phyloP scores from a whole-genome alignment of 1,140 invertebrate genomes.

The Caenorhabditis briggsae region DNA sequence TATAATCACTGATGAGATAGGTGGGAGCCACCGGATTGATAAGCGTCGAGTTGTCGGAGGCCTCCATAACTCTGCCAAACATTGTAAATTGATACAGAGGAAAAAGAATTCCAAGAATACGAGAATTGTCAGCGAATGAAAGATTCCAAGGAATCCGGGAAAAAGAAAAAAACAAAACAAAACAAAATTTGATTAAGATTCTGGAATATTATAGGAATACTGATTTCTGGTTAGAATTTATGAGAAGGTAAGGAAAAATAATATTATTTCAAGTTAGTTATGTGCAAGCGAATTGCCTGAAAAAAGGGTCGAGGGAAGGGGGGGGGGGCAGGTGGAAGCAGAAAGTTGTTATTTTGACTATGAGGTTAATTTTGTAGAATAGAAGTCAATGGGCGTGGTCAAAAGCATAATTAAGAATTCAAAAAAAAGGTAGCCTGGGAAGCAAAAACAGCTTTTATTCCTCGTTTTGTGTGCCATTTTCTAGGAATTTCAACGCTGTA shows the following conservation, averaged over 20 bases:
- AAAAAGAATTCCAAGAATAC: background rate
- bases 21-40: conserved; percentile 64
- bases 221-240: background rate
- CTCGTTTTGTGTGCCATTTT: too few relatives aligned
- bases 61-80: conserved; percentile 21
- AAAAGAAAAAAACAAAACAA: background rate
- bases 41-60: background rate
- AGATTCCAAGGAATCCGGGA: background rate
- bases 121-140: background rate
- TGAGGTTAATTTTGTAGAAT: too few relatives aligned
- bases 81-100: background rate
- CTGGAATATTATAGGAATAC: background rate
- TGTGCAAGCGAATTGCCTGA: too few relatives aligned
- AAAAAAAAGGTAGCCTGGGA: too few relatives aligned
- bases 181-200: background rate
- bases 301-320: too few relatives aligned
- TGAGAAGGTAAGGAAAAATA: background rate
- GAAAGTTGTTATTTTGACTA: too few relatives aligned
- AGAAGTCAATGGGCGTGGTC: too few relatives aligned
- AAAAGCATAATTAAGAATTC: too few relatives aligned
- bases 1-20: conserved; percentile 73
- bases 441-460: too few relatives aligned
- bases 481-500: too few relatives aligned
- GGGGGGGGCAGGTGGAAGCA: too few relatives aligned
- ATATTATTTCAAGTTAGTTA: background rate